Base-by-base conservation (phyloP, 2,797 vertebrate species). In the Anguilla marmorata region DNA sequence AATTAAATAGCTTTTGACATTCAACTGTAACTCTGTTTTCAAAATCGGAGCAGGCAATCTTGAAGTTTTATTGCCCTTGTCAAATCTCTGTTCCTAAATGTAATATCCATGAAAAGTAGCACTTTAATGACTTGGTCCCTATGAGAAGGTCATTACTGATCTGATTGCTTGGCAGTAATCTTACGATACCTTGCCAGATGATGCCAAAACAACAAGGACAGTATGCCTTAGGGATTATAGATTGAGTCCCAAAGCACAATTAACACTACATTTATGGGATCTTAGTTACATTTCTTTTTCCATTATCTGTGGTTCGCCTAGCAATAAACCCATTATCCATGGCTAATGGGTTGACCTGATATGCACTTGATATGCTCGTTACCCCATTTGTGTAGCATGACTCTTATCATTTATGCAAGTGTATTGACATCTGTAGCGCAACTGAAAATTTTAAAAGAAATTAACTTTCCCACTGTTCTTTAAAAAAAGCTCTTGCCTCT, bases 91-190 rank as follows among this genome's bases (percentile, higher is more conserved):
- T 19, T 76, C 74, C 74, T 37, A 37, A 76, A 37, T 76, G 74
- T 76, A 76, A 76, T 76, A 76, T n/a, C 74, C 33, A 21, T 76
- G 83, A 54, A 84, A 84, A 58, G 54, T 54, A 52, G 3, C 14
- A 5, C 74, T 76, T 76, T 76, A 41, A 76, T 41, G 37, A 76
- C 33, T 19, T 16, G 33, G 33, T 41, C 74, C 74, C 6, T 4
- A 76, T 76, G 74, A 37, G 33, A 76, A 41, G 74, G 74, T 76
- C 33, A 41, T 76, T 41, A 76, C 74, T 76, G 30, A 5, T 74
- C 27, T 33, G 74, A 76, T 76, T 76, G 33, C 12, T 41, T 76
- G 74, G 33, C 4, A 41, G 12, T 76, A 76, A 76, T 76, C 33
- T 12, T 76, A 76, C 37, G 19, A 76, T 33, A 37, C 2, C 11